Conservation (phyloP, 2,113 vertebrate species). For the Leiothrix lutea region DNA sequence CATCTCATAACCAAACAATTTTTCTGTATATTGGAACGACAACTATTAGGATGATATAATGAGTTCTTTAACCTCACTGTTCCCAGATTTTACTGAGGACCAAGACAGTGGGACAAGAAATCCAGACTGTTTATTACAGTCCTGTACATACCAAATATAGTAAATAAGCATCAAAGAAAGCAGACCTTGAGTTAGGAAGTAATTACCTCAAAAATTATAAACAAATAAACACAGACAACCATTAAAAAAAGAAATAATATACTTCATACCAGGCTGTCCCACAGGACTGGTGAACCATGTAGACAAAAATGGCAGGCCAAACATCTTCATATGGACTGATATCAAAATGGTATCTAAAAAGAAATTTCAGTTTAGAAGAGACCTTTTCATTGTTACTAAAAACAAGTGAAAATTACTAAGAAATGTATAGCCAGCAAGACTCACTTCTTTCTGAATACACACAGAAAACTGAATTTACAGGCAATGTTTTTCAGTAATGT, state of each 20-base stretch:
- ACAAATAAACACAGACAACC: not conserved
- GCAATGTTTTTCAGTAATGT: not conserved
- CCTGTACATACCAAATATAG: not conserved
- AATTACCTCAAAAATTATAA: not conserved
- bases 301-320: slow-evolving; percentile 96
- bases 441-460: not conserved
- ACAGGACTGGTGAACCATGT: slow-evolving; percentile 95
- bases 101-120: not conserved
- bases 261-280: slow-evolving; percentile 87
- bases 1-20: not conserved
- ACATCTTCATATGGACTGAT: slow-evolving; percentile 92
- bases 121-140: not conserved
- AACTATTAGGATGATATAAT: not conserved
- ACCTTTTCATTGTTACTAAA: not conserved
- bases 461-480: not conserved
- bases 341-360: slow-evolving; percentile 93
- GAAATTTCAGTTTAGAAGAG: not conserved
- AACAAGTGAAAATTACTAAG: not conserved
- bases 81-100: not conserved
- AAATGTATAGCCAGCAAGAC: not conserved
- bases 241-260: not conserved
- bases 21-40: not conserved
- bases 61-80: not conserved
- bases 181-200: not conserved
- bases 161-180: not conserved